Evolutionary conservation across 92 coral and sea anemone species (phyloP), one percentile per base, ranked within the genome.

Genomic region (Epizoanthus rinbou): DNA sequence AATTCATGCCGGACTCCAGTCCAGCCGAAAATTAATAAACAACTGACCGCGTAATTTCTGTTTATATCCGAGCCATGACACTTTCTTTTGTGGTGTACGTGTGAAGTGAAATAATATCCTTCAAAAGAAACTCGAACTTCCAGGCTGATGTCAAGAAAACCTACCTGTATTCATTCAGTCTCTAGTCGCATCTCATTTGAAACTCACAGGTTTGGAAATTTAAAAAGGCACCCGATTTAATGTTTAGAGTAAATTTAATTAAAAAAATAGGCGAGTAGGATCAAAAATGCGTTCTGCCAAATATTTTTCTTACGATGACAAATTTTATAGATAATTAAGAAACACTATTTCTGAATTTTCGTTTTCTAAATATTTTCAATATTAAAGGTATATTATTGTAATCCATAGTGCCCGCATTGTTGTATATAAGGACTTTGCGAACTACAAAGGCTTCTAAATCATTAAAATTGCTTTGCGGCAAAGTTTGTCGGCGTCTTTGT

Each of bases 401-500:
- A 65, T 28, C 57, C 13, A 24, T 43, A 22, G 56, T n/a, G 39
- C 5, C 37, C 17, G 23, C 9, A 14, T 5, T 33, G 15, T 19
- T 15, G 37, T 33, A 69, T 18, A 41, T 50, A 39, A 37, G 74
- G 25, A 8, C 5, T 39, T 14, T 69, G 54, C 37, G 17, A 16
- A 22, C 21, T 69, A 39, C 52, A 35, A 69, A 16, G 24, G 54
- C 4, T 39, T 39, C 13, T 17, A 35, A 43, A 18, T 18, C 31
- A 16, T 41, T 19, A 23, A 24, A 15, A 24, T 71, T 45, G 21
- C 76, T 45, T 71, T 71, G 33, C 45, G 58, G n/a, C 57, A 45
- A n/a, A 67, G 15, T 23, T 39, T 71, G 76, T 71, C 76, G 76
- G 76, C 57, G 28, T 16, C 76, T 47, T 71, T 71, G 54, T 45